A percentile compares a stretch with the other conserved stretches of the same genome.
These are phyloP conservation scores for Leucoma salicis DNA, from an alignment of 2,888 invertebrate genomes.

Conservation along the genomic window DNA sequence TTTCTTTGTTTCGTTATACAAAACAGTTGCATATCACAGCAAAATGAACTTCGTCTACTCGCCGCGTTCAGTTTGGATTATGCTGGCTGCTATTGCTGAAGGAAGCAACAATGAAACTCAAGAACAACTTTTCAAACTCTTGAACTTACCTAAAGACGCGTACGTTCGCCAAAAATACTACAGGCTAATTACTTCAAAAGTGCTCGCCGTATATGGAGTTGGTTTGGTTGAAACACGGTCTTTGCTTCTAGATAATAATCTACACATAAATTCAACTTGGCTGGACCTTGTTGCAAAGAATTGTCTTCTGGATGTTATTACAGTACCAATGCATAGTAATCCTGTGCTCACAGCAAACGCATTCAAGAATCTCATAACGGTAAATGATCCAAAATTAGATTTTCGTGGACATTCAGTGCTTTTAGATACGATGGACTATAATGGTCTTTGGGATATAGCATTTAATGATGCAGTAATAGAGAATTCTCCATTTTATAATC, in stretches of 20 bases:
- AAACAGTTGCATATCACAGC: neutral
- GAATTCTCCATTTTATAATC: slow-evolving; percentile 20
- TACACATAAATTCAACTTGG: slow-evolving; percentile 15
- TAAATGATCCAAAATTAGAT: slow-evolving; percentile 5
- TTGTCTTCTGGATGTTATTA: slow-evolving; percentile 14
- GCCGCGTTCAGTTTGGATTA: slow-evolving; percentile 24
- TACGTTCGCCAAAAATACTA: slow-evolving; percentile 22
- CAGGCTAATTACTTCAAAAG: slow-evolving; percentile 16
- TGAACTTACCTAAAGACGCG: slow-evolving; percentile 14
- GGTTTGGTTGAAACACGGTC: slow-evolving; percentile 8
- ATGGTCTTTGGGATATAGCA: slow-evolving; percentile 28
- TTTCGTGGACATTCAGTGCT: slow-evolving; percentile 24
- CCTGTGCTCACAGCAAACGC: slow-evolving; percentile 3
- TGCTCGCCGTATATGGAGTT: slow-evolving; percentile 1
- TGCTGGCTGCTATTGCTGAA: slow-evolving; percentile 24
- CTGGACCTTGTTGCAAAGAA: slow-evolving; percentile 10
- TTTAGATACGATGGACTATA: slow-evolving; percentile 25
- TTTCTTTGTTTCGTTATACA: neutral
- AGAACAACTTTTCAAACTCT: slow-evolving; percentile 16
- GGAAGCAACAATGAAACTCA: slow-evolving; percentile 18
- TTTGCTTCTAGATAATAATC: slow-evolving; percentile 18
- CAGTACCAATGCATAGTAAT: slow-evolving; percentile 17
- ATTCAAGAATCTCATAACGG: slow-evolving; percentile 2
- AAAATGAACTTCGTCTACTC: slow-evolving; percentile 4
- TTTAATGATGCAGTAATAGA: slow-evolving; percentile 17